A percentile compares a stretch with the other conserved stretches of the same genome.
These are phyloP conservation scores for Procavia capensis DNA, from an alignment of 2,113 vertebrate species.

Conservation along the genomic window DNA sequence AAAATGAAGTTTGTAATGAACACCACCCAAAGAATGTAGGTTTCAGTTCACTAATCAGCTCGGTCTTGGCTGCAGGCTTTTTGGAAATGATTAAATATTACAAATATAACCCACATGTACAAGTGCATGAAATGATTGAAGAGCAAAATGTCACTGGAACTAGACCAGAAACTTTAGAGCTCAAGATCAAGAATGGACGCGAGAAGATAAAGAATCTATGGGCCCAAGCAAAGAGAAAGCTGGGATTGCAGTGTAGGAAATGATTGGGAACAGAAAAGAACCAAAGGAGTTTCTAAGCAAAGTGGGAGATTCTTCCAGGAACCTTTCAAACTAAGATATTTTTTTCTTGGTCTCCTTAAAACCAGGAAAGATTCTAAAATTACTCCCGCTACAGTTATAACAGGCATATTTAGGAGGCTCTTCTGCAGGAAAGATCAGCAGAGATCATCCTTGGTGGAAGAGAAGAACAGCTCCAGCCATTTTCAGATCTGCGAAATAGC, in stretches of 20 bases:
- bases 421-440: background rate
- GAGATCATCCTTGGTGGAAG: background rate
- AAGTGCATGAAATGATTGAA: background rate
- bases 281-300: background rate
- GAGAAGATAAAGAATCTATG: no score
- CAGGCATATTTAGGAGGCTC: background rate
- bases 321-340: background rate
- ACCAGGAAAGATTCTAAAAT: background rate
- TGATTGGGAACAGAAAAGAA: background rate
- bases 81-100: slow-evolving; percentile 60
- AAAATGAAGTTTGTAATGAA: slow-evolving; percentile 35
- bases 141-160: background rate
- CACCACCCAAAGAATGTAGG: background rate
- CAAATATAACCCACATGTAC: slow-evolving; percentile 34
- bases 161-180: background rate
- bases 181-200: background rate
- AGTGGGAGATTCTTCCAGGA: background rate
- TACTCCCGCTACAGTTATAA: background rate
- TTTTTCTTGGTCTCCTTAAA: slow-evolving; percentile 7
- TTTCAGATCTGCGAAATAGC: background rate
- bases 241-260: background rate
- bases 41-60: slow-evolving; percentile 8
- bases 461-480: background rate
- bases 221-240: background rate
- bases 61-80: background rate